Evolutionary conservation across 2,113 vertebrate genomes (phyloP).

Genomic region (Zosterops pallidus): DNA sequence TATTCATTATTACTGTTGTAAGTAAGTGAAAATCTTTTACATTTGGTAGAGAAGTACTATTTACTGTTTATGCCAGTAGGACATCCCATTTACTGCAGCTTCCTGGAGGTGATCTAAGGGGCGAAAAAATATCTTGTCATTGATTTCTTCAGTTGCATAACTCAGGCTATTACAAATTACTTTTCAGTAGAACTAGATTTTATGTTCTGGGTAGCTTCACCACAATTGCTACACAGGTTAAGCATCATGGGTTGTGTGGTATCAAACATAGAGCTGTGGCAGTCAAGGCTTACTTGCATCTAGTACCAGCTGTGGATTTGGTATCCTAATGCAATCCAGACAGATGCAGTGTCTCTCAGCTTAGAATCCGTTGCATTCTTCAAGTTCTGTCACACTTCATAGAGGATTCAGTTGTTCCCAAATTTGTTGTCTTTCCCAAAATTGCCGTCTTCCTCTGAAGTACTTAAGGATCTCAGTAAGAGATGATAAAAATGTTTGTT

Average conservation of each 20-base stretch:
- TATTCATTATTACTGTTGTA: background rate
- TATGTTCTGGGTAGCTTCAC: background rate
- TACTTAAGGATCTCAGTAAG: background rate
- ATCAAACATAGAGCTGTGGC: background rate
- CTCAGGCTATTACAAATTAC: background rate
- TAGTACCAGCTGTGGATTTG: background rate
- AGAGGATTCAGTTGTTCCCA: background rate
- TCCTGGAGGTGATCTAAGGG: background rate
- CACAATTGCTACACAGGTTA: background rate
- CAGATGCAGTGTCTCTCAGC: background rate
- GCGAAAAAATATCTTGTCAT: accelerated
- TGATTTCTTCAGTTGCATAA: background rate
- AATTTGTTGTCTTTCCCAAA: background rate
- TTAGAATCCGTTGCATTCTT: background rate
- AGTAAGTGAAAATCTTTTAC: background rate
- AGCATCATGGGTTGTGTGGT: background rate
- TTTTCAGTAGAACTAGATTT: background rate
- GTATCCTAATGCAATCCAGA: background rate
- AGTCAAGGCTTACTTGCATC: background rate
- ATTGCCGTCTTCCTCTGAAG: background rate
- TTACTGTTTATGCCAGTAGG: background rate
- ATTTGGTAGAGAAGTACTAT: background rate
- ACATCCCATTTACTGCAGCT: background rate
- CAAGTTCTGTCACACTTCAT: background rate
- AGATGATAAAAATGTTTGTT: background rate